phyloP scores from a whole-genome alignment of 2,113 vertebrate species.

The Carollia perspicillata region DNA sequence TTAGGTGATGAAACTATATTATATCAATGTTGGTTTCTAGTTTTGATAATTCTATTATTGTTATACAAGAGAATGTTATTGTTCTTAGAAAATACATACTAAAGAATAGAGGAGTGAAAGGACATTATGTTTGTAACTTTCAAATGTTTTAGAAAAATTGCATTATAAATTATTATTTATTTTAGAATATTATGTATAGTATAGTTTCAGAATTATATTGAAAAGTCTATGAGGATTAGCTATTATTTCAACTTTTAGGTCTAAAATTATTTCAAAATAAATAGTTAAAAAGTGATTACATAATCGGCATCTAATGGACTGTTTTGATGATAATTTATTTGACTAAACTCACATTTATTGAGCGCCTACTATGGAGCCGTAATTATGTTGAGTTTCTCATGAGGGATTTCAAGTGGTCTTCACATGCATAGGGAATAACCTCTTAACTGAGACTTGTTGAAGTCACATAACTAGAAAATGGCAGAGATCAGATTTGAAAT shows the following conservation, averaged over 20 bases:
- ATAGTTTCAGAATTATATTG: neutral
- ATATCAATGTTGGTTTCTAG: neutral
- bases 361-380: neutral
- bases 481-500: neutral
- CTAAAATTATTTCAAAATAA: slow-evolving; percentile 12
- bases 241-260: neutral
- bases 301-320: neutral
- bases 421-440: neutral
- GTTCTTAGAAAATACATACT: neutral
- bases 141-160: neutral
- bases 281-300: neutral
- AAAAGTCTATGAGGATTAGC: neutral
- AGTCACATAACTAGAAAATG: neutral
- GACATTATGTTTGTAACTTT: neutral
- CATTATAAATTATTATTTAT: neutral
- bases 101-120: neutral
- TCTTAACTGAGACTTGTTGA: neutral
- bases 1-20: neutral
- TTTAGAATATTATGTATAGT: neutral
- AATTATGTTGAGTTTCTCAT: neutral
- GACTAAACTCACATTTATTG: neutral
- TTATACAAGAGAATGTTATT: neutral
- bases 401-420: neutral
- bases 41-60: neutral
- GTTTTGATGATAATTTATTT: neutral